These are phyloP conservation scores for Ethmia dodecea DNA, from an alignment of 2,888 invertebrate species.

Conservation along the genomic window DNA sequence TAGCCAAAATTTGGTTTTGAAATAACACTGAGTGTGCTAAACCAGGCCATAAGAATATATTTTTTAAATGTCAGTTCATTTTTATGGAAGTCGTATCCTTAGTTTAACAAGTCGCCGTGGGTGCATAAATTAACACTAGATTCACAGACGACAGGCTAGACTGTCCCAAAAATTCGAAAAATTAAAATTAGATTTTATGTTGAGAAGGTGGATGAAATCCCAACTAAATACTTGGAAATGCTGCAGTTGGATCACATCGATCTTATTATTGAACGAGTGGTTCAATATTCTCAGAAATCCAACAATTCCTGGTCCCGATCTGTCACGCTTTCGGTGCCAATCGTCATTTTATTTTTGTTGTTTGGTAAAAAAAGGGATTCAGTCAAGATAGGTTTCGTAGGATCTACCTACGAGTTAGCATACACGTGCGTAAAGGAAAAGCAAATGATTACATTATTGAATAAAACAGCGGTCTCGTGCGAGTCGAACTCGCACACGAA, in stretches of 20 bases:
- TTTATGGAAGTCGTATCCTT: slow-evolving; percentile 35
- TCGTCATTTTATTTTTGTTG: too few species aligned
- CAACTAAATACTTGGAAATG: slow-evolving; percentile 46
- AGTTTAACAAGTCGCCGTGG: slow-evolving; percentile 34
- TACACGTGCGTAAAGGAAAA: too few species aligned
- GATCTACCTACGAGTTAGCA: too few species aligned
- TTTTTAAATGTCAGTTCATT: slow-evolving; percentile 2
- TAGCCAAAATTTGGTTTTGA: too few species aligned
- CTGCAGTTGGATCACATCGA: slow-evolving; percentile 30
- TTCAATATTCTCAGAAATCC: slow-evolving; percentile 35
- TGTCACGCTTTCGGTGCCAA: slow-evolving; percentile 23
- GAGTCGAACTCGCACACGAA: too few species aligned
- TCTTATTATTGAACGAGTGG: slow-evolving; percentile 25
- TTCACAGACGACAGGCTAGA: slow-evolving; percentile 44
- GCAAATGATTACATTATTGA: too few species aligned
- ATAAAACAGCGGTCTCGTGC: too few species aligned
- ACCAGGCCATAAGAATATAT: too few species aligned
- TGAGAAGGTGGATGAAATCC: slow-evolving; percentile 34
- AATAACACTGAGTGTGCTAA: too few species aligned
- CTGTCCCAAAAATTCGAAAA: slow-evolving; percentile 25
- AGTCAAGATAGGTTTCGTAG: too few species aligned
- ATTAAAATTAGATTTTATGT: slow-evolving; percentile 21
- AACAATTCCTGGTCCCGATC: slow-evolving; percentile 29
- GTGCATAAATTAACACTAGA: slow-evolving; percentile 46
- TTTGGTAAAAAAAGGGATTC: too few species aligned